phyloP scores from a whole-genome alignment of 64 coral and sea anemone genomes.

The Porites australiensis region DNA sequence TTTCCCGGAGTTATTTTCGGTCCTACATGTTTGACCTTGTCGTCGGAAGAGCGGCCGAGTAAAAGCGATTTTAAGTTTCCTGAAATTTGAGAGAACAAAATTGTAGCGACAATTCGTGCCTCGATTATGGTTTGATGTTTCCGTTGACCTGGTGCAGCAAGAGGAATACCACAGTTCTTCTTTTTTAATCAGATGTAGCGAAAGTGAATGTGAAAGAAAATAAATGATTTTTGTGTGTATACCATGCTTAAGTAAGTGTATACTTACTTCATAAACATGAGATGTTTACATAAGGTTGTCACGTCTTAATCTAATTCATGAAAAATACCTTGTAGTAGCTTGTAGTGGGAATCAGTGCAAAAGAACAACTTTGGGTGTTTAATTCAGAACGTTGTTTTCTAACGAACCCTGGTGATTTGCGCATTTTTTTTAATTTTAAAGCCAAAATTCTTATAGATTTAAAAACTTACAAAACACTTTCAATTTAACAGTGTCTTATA shows the following conservation, averaged over 20 bases:
- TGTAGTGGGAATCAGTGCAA: too few species aligned
- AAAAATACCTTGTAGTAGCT: too few species aligned
- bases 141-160: not conserved
- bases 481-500: too few species aligned
- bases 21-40: slow-evolving; percentile 11
- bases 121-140: not conserved
- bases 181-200: slow-evolving; percentile 21
- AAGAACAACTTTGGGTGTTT: too few species aligned
- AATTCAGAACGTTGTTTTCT: too few species aligned
- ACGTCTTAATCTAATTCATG: not conserved
- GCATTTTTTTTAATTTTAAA: not conserved
- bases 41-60: slow-evolving; percentile 2
- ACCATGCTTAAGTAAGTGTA: slow-evolving; percentile 57
- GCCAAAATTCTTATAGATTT: not conserved
- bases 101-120: not conserved
- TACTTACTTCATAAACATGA: slow-evolving; percentile 52
- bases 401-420: not conserved
- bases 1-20: not conserved
- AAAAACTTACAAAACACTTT: not conserved
- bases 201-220: slow-evolving; percentile 21
- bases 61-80: slow-evolving; percentile 31
- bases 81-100: slow-evolving; percentile 15
- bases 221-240: slow-evolving; percentile 43
- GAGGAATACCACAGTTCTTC: not conserved
- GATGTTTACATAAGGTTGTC: slow-evolving; percentile 38